These are phyloP conservation scores for Henicopernis longicauda DNA, from an alignment of 2,113 vertebrate species.

Conservation along the genomic window DNA sequence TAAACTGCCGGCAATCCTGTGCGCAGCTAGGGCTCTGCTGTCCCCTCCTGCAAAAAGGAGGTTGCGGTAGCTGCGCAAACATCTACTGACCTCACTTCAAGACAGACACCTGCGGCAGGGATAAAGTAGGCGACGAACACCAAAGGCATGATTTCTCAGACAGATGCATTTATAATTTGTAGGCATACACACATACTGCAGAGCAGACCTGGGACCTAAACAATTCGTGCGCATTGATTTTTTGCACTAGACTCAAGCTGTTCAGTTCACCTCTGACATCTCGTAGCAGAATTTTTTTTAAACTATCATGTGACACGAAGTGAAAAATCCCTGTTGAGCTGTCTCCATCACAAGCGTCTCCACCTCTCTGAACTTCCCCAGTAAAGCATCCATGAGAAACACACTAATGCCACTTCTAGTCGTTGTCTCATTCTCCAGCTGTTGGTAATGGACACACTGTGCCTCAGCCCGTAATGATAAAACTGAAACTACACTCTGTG, in stretches of 20 bases:
- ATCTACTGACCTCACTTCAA: background rate
- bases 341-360: background rate
- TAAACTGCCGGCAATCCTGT: background rate
- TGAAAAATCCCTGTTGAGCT: slow-evolving; percentile 13
- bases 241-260: background rate
- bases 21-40: background rate
- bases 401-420: background rate
- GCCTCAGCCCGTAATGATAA: background rate
- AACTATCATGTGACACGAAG: background rate
- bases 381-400: slow-evolving; percentile 17
- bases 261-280: background rate
- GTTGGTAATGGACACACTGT: background rate
- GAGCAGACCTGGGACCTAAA: background rate
- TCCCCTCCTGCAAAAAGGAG: background rate
- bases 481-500: background rate
- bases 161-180: background rate
- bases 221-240: background rate
- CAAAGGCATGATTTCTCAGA: background rate
- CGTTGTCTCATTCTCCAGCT: background rate
- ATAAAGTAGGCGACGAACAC: background rate
- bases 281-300: background rate
- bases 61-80: background rate
- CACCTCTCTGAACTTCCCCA: background rate
- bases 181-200: background rate
- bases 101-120: background rate